Base-by-base conservation (phyloP, 2,888 invertebrate species). In the Julus scanicus region DNA sequence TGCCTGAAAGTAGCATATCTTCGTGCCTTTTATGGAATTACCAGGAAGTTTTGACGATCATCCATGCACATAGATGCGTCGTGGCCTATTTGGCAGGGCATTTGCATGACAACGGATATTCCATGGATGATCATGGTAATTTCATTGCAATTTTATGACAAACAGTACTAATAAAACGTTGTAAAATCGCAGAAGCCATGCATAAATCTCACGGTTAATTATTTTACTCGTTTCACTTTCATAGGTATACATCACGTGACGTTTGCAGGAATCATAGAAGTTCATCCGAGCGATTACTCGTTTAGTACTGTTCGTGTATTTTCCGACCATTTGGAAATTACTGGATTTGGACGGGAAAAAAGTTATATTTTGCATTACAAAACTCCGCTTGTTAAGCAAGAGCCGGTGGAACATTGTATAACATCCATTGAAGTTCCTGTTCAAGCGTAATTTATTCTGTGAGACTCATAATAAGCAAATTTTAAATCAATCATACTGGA, bases 81-180 rank as follows among this genome's bases (percentile, higher is more conserved):
- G 87, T 91, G n/a, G 91, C 91, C 17, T 92, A 92, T 89, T 89
- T 92, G 13, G 90, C 91, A 71, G 93, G 93, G 1, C 93, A 93
- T 89, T 91, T 91, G 80, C 93, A 93, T 89, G 90, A 90, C 13
- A 91, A 91, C 15, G 91, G 91, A 4, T 90, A 91, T 89, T 91
- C 90, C 20, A 84, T 90, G 1, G 92, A 92, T 89, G 89, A 90
- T 2, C 89, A 90, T 53, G 92, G 84, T 83, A n/a, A 83, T n/a
- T 83, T 13, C 40, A 83, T n/a, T 11, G n/a, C 5, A 8, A 80
- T 80, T 80, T 80, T n/a, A 80, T 20, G 5, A 11, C 0, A 80
- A 20, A 80, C 9, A 80, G 80, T 80, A 80, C 80, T 80, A 20
- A n/a, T 83, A 83, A 83, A 83, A 83, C 17, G 11, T n/a, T 83